phyloP scores from a whole-genome alignment of 2,113 vertebrate genomes.

The Onychostoma macrolepis region DNA sequence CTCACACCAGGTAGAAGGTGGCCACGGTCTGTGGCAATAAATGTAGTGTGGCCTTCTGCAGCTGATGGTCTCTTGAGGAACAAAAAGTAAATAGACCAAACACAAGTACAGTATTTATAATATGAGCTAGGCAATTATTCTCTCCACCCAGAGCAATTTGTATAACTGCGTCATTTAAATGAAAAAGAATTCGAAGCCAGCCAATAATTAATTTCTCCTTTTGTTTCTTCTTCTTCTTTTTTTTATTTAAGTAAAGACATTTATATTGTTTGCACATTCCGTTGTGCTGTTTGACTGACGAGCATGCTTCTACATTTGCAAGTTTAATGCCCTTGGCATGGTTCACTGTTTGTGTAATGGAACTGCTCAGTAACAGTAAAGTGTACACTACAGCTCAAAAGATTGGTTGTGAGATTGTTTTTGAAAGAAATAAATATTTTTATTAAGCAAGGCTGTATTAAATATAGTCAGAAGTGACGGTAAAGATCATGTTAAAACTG shows the following conservation, averaged over 20 bases:
- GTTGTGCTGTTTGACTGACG: background rate
- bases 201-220: background rate
- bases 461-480: background rate
- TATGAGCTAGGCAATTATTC: background rate
- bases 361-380: background rate
- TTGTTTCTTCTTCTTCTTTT: background rate
- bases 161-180: background rate
- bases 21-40: slow-evolving; percentile 71
- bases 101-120: background rate
- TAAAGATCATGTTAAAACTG: background rate
- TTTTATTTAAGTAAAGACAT: background rate
- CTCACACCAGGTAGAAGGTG: slow-evolving; percentile 70
- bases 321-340: background rate
- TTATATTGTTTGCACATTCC: background rate
- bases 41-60: slow-evolving; percentile 63
- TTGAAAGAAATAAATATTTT: background rate
- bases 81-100: slow-evolving; percentile 10
- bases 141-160: background rate
- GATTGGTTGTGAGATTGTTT: background rate
- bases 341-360: background rate
- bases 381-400: background rate
- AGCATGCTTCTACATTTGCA: background rate
- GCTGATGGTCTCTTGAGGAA: slow-evolving; percentile 63
- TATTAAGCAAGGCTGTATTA: background rate
- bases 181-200: background rate